phyloP scores from a whole-genome alignment of 2,113 vertebrate species.

The Cepphus grylle region DNA sequence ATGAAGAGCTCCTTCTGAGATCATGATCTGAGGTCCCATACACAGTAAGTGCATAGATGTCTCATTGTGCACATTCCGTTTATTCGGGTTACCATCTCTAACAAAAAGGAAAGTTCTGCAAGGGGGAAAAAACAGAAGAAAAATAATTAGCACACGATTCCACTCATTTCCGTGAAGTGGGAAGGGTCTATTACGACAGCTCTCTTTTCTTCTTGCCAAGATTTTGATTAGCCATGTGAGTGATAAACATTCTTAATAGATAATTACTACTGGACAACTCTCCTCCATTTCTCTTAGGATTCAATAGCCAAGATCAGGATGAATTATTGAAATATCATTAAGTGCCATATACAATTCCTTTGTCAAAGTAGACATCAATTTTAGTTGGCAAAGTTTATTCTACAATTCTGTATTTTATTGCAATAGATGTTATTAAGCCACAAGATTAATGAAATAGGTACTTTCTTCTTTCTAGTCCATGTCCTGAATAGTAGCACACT shows the following conservation, averaged over 20 bases:
- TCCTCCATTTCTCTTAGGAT: neutral
- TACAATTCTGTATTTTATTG: neutral
- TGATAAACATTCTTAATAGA: neutral
- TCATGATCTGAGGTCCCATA: conserved; percentile 95
- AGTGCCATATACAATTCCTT: neutral
- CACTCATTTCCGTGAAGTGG: neutral
- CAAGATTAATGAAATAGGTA: neutral
- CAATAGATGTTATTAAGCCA: neutral
- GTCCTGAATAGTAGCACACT: neutral
- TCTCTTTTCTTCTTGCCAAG: neutral
- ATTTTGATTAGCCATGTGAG: neutral
- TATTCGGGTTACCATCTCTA: conserved; percentile 98
- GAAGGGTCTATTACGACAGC: neutral
- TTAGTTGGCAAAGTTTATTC: neutral
- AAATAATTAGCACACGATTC: neutral
- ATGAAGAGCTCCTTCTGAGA: conserved; percentile 88
- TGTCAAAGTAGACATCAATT: neutral
- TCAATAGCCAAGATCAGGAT: neutral
- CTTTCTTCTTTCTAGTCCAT: neutral
- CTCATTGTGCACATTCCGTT: conserved; percentile 96
- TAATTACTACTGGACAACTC: neutral
- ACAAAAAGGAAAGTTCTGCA: conserved; percentile 90
- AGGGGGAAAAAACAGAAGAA: neutral
- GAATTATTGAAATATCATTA: neutral
- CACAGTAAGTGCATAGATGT: conserved; percentile 95